Evolutionary conservation across 2,113 vertebrate species (phyloP), one percentile per base, ranked within the genome.

Genomic region (Thalassarche chlororhynchos): DNA sequence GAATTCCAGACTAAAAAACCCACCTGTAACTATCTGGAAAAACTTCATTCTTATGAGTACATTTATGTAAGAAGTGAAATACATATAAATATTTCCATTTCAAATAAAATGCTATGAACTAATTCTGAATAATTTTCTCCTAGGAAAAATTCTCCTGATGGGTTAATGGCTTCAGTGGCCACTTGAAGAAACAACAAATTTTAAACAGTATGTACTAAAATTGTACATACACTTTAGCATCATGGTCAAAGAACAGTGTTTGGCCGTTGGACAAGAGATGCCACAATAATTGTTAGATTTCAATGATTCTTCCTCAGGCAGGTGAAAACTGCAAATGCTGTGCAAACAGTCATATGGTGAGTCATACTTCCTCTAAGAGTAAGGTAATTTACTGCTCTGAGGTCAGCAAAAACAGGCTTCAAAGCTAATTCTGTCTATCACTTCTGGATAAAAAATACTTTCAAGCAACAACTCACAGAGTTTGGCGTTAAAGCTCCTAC

Each of bases 341-440:
- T 82, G 66, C 25, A 52, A 76, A 65, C 54, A 55, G 34, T 57
- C 49, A 91, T 81, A 57, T 1, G 0, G 60, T 84, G 85, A 89
- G 44, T 79, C 94, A 96, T 20, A 64, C 42, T 68, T n/a, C 44
- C 80, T 91, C 87, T 65, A 54, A 68, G 46, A 70, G 28, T n/a
- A 78, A 92, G 72, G 77, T 87, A 88, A 90, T 91, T 89, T 82
- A 79, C 80, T 89, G 61, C 46, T 92, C 81, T 65, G 78, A 92
- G 95, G 91, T 92, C 94, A 96, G 89, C 81, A 95, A 81, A 95
- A 93, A 23, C 34, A 91, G 36, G 23, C 32, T 87, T 92, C 93
- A 97, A 91, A 97, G 81, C 47, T 65, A 85, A 87, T 89, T 84
- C 83, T 80, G 52, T 91, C 90, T 89, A 58, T 89, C 87, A 78